Evolutionary conservation across 2,797 vertebrate species (phyloP).

Genomic region (Sebastes itinus): DNA sequence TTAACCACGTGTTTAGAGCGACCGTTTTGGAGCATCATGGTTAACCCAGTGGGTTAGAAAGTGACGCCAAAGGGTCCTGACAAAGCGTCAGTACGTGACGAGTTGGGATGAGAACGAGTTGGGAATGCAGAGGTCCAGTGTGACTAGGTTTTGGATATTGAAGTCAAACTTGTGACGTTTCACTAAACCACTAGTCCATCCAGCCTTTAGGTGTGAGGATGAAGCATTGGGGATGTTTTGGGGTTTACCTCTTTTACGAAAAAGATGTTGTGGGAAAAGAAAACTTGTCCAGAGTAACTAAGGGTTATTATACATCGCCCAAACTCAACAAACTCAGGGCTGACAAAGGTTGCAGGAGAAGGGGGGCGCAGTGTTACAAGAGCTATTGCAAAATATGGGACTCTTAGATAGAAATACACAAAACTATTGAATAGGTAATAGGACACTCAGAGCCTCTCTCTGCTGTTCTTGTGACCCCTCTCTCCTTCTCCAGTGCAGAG

Average conservation of each 20-base stretch:
- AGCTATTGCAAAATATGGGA: conserved; percentile 9
- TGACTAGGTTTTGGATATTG: not conserved
- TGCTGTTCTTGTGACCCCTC: conserved; percentile 37
- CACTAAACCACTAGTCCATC: not conserved
- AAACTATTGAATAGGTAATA: conserved; percentile 41
- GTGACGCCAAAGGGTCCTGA: no score
- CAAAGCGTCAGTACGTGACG: accelerated
- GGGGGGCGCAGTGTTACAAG: not conserved
- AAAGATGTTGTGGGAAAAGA: accelerated
- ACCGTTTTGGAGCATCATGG: accelerated
- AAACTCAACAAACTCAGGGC: not conserved
- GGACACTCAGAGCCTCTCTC: conserved; percentile 38
- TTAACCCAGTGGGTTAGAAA: no score
- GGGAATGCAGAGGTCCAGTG: not conserved
- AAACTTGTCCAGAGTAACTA: not conserved
- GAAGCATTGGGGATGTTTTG: not conserved
- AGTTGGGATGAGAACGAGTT: no score
- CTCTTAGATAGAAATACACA: conserved; percentile 34
- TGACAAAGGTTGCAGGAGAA: not conserved
- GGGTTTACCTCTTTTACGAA: not conserved
- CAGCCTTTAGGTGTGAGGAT: not conserved
- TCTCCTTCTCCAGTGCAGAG: conserved; percentile 37
- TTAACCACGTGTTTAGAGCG: no score
- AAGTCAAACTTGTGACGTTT: not conserved
- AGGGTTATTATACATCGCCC: not conserved